Evolutionary conservation across 2,113 vertebrate genomes (phyloP).

Genomic region (Crotalus horridus): DNA sequence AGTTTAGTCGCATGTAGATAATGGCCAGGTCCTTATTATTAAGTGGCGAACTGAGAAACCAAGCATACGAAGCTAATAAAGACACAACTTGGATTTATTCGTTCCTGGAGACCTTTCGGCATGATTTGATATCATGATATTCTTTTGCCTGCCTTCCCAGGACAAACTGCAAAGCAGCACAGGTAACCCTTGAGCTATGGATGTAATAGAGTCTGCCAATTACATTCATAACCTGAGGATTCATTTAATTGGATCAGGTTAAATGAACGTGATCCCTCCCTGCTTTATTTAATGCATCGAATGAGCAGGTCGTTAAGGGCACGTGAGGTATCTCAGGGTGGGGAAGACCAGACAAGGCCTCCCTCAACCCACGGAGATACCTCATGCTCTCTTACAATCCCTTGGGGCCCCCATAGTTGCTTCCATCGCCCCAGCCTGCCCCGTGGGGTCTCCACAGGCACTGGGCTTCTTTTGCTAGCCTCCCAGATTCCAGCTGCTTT

Average conservation of each 20-base stretch:
- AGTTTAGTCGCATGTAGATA: background rate
- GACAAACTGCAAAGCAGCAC: background rate
- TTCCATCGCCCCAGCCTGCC: background rate
- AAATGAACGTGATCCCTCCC: background rate
- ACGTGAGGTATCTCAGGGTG: too few relatives aligned
- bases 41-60: background rate
- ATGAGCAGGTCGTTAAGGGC: background rate
- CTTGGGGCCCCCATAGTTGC: background rate
- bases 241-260: background rate
- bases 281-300: rapidly evolving
- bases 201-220: too few relatives aligned
- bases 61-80: background rate
- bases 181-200: background rate
- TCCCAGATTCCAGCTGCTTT: too few relatives aligned
- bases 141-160: background rate
- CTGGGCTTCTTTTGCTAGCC: too few relatives aligned
- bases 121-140: background rate
- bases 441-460: too few relatives aligned
- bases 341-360: background rate
- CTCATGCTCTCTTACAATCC: background rate
- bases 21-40: background rate
- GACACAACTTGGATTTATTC: background rate
- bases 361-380: background rate
- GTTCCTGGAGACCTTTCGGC: background rate
- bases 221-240: background rate